Percentiles rank a stretch among this genome's conserved stretches.
Conservation (phyloP, 2,888 invertebrate species). For the Yponomeuta cagnagella region DNA sequence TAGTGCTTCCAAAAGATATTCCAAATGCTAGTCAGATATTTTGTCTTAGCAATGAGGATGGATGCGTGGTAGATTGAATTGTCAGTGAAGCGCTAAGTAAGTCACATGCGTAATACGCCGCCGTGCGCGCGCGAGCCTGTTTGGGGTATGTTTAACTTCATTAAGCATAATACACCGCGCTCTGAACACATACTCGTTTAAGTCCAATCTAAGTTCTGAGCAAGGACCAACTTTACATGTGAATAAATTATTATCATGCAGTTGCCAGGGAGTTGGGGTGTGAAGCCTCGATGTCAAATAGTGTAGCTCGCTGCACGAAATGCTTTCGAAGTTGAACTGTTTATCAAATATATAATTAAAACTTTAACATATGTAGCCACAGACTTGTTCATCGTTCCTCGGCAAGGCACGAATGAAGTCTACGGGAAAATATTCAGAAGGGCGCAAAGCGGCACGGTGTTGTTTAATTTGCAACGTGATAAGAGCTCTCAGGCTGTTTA, state of each 20-base stretch:
- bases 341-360: neutral
- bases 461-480: constrained; percentile 1
- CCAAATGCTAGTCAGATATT: neutral
- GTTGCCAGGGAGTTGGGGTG: constrained; percentile 44
- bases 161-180: constrained; percentile 66
- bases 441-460: neutral
- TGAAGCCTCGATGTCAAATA: constrained; percentile 30
- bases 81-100: neutral
- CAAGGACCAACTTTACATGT: constrained; percentile 64
- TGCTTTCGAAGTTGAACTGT: constrained; percentile 27
- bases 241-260: constrained; percentile 72
- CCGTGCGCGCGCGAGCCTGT: constrained; percentile 21
- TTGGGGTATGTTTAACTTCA: constrained; percentile 54
- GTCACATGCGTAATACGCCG: neutral
- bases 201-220: constrained; percentile 73
- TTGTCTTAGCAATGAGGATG: neutral
- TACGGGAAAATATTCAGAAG: neutral
- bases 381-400: constrained; percentile 4
- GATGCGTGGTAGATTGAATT: neutral
- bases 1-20: too few species aligned
- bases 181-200: constrained; percentile 69
- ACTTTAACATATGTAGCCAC: constrained; percentile 6
- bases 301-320: constrained; percentile 31
- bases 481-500: neutral
- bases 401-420: neutral